A percentile compares a stretch with the other conserved stretches of the same genome.
Conservation (phyloP, 2,888 invertebrate species). For the Tortricodes alternella region DNA sequence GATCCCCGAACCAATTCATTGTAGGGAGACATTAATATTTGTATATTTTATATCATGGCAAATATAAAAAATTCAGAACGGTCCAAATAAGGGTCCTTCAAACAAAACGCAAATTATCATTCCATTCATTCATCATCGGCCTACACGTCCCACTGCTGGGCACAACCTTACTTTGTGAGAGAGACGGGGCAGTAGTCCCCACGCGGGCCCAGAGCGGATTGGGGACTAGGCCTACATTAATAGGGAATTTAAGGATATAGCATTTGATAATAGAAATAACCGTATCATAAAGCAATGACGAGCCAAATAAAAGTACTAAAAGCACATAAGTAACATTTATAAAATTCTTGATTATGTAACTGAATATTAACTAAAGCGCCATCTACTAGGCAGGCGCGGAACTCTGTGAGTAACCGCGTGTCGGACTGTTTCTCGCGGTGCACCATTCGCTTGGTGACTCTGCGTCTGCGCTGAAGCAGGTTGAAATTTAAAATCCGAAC, state of each 20-base stretch:
- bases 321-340: no score
- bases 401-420: slow-evolving; percentile 47
- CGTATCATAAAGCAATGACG: no score
- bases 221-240: no score
- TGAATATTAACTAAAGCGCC: slow-evolving; percentile 48
- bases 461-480: slow-evolving; percentile 40
- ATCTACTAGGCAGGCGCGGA: slow-evolving; percentile 55
- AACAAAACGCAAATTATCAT: no score
- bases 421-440: slow-evolving; percentile 18
- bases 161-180: no score
- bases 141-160: no score
- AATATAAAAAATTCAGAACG: not conserved
- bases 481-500: slow-evolving; percentile 14
- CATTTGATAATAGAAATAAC: no score
- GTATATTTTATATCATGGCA: not conserved
- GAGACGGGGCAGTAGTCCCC: no score
- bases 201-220: no score
- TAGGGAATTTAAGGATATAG: no score
- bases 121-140: no score
- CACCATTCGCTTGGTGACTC: slow-evolving; percentile 23
- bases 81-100: slow-evolving; percentile 3
- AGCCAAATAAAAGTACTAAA: no score
- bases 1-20: slow-evolving; percentile 33
- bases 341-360: not conserved
- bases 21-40: not conserved